A percentile compares a stretch with the other conserved stretches of the same genome.
These are phyloP conservation scores for Littorina saxatilis DNA, from an alignment of 1,140 invertebrate genomes.

Conservation along the genomic window DNA sequence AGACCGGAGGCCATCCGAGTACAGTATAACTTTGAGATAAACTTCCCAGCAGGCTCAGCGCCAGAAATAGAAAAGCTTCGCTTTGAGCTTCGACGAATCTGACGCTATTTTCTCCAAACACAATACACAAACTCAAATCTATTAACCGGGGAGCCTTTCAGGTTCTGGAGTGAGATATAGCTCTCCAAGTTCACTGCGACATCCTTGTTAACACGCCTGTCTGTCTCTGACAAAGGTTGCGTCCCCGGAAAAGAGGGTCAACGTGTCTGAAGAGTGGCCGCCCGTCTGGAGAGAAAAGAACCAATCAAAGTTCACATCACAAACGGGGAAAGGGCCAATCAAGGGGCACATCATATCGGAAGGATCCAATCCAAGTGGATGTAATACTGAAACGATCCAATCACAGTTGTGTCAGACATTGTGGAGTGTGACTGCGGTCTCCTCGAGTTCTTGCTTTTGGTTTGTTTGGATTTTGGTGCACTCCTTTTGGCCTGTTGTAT, in stretches of 20 bases:
- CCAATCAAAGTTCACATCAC: conserved; percentile 16
- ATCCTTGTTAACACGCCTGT: conserved; percentile 3
- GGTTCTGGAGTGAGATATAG: background rate
- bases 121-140: conserved; percentile 6
- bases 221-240: conserved; percentile 1
- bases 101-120: background rate
- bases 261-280: conserved; percentile 22
- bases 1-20: no score
- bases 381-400: conserved; percentile 16
- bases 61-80: no score
- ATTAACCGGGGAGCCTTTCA: background rate
- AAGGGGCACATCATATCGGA: conserved; percentile 16
- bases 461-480: no score
- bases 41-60: no score
- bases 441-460: no score
- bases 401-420: background rate
- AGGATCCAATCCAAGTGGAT: conserved; percentile 13
- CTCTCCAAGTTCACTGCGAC: background rate
- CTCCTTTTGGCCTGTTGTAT: no score
- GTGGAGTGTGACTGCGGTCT: background rate
- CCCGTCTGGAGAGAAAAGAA: conserved; percentile 16
- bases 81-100: background rate
- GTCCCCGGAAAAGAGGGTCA: conserved; percentile 25
- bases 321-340: conserved; percentile 11
- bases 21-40: no score